phyloP scores from a whole-genome alignment of 2,113 vertebrate genomes.

The Cromileptes altivelis region DNA sequence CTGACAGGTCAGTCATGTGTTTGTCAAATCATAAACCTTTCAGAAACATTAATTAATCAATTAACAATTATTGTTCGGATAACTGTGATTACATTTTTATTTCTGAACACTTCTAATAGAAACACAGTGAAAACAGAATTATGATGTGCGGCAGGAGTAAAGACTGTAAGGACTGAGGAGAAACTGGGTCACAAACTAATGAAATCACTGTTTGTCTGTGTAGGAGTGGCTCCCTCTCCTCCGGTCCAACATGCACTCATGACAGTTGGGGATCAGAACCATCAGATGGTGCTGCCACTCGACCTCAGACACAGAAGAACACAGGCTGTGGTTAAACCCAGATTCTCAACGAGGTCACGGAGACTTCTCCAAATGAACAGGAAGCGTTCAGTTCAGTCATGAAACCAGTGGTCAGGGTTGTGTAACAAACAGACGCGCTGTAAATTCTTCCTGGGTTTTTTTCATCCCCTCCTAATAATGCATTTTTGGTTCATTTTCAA shows the following conservation, averaged over 20 bases:
- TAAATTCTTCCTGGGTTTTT: neutral
- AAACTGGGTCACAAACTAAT: slow-evolving; percentile 52
- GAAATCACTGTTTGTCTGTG: slow-evolving; percentile 17
- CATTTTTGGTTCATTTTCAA: neutral
- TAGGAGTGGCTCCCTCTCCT: slow-evolving; percentile 44
- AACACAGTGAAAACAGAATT: neutral
- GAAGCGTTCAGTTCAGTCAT: slow-evolving; percentile 28
- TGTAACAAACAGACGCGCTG: slow-evolving; percentile 44
- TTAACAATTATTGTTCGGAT: neutral
- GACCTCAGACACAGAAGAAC: slow-evolving; percentile 6
- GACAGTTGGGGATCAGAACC: neutral
- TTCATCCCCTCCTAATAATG: neutral
- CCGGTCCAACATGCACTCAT: slow-evolving; percentile 13
- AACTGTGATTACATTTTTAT: too few species aligned
- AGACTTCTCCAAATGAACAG: neutral
- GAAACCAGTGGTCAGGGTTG: slow-evolving; percentile 22
- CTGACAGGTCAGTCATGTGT: too few species aligned
- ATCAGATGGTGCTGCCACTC: slow-evolving; percentile 10
- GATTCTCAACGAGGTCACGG: slow-evolving; percentile 19
- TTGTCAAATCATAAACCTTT: too few species aligned
- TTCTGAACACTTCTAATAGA: neutral
- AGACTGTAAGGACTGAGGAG: slow-evolving; percentile 11
- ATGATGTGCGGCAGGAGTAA: neutral
- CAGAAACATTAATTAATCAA: too few species aligned
- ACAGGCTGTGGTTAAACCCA: slow-evolving; percentile 4